Conservation (phyloP, 37 sponge, comb jelly and placozoan species). For the Corticium candelabrum region DNA sequence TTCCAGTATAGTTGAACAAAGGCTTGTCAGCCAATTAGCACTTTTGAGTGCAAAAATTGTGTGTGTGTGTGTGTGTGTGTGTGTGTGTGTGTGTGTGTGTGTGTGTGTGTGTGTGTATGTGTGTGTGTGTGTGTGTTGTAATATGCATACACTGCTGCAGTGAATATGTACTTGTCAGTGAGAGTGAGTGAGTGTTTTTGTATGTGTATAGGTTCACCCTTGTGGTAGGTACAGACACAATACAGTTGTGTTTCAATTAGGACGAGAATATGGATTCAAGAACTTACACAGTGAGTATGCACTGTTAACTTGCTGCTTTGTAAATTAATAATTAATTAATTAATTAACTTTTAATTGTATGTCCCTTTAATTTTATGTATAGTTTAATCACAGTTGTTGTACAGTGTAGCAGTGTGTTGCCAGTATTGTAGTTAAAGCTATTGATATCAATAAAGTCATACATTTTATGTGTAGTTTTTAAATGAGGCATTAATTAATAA, state of each 20-base stretch:
- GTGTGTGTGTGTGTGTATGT: conserved; percentile 11
- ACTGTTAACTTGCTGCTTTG: too few relatives aligned
- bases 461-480: too few relatives aligned
- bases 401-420: too few relatives aligned
- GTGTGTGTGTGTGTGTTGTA: conserved; percentile 9
- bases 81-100: conserved; percentile 20
- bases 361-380: too few relatives aligned
- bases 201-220: conserved; percentile 68
- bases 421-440: too few relatives aligned
- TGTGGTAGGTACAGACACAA: conserved; percentile 90
- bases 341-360: neutral
- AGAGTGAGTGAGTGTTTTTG: neutral
- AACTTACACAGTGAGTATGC: conserved; percentile 59
- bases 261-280: conserved; percentile 47
- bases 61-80: neutral
- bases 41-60: too few relatives aligned
- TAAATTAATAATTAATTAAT: too few relatives aligned
- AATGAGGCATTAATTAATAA: too few relatives aligned
- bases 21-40: neutral
- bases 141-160: neutral
- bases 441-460: too few relatives aligned
- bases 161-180: neutral
- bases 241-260: conserved; percentile 57
- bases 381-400: too few relatives aligned
- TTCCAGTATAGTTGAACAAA: conserved; percentile 47